A percentile compares a stretch with the other conserved stretches of the same genome.
phyloP scores from a whole-genome alignment of 2,797 vertebrate species.

The Tauraco hartlaubi region DNA sequence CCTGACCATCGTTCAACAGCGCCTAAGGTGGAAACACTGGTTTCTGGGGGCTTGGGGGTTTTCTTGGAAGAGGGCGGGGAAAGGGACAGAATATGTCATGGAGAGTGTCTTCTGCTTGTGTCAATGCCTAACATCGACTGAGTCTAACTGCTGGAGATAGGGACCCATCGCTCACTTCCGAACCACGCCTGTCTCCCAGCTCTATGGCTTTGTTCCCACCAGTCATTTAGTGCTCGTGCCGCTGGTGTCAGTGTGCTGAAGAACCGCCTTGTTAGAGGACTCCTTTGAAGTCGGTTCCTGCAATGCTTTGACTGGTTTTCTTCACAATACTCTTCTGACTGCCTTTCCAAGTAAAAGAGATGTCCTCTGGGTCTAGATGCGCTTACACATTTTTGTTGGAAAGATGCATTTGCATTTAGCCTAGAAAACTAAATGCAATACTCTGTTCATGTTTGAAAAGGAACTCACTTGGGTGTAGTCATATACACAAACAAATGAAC shows the following conservation, averaged over 20 bases:
- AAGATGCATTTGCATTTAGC: constrained; percentile 70
- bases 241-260: constrained; percentile 16
- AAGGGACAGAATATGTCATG: background rate
- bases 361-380: constrained; percentile 49
- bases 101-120: constrained; percentile 15
- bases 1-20: background rate
- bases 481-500: constrained; percentile 26
- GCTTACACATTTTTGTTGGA: constrained; percentile 67
- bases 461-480: background rate
- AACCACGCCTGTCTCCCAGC: constrained; percentile 18
- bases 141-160: background rate
- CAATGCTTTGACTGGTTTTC: constrained; percentile 65
- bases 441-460: constrained; percentile 29
- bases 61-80: constrained; percentile 41
- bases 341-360: constrained; percentile 22
- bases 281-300: constrained; percentile 58
- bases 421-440: constrained; percentile 22
- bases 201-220: constrained; percentile 25
- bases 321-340: constrained; percentile 59
- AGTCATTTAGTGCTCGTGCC: constrained; percentile 7
- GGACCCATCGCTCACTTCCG: constrained; percentile 17
- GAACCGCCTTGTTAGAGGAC: background rate
- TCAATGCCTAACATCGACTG: background rate
- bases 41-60: background rate
- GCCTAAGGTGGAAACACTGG: background rate